Evolutionary conservation across 2,888 invertebrate genomes (phyloP).

Genomic region (Agonopterix arenella): DNA sequence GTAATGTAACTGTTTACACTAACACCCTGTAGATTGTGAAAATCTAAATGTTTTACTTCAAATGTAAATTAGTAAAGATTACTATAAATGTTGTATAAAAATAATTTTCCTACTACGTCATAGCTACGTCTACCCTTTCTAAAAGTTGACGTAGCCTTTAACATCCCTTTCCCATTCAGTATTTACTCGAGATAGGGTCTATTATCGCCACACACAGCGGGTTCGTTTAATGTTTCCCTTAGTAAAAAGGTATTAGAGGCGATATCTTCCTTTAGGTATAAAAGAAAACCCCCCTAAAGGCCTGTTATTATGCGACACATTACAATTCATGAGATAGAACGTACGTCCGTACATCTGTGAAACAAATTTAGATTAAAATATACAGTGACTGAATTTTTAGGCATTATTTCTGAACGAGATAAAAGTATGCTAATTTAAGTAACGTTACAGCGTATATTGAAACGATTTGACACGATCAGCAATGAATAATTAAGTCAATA

Average conservation of each 20-base stretch:
- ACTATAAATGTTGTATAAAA: too few relatives aligned
- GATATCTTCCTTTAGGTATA: slow-evolving; percentile 17
- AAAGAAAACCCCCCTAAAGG: slow-evolving; percentile 4
- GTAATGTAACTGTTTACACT: too few relatives aligned
- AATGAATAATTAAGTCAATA: too few relatives aligned
- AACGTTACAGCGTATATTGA: too few relatives aligned
- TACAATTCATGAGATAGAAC: too few relatives aligned
- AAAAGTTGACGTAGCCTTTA: background rate
- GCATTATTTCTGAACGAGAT: background rate
- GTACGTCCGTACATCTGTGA: background rate
- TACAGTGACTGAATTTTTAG: background rate
- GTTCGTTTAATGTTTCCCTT: slow-evolving; percentile 38
- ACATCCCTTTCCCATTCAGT: background rate
- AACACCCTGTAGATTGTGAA: too few relatives aligned
- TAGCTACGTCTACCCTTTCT: slow-evolving; percentile 4
- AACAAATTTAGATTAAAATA: slow-evolving; percentile 26
- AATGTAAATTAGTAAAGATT: too few relatives aligned
- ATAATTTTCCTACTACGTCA: background rate
- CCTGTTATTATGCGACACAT: too few relatives aligned
- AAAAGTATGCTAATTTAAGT: background rate
- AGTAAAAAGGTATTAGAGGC: slow-evolving; percentile 23
- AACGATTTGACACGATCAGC: too few relatives aligned
- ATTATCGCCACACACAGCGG: slow-evolving; percentile 22
- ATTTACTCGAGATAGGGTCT: slow-evolving; percentile 9
- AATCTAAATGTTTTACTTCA: too few relatives aligned